Base-by-base conservation (phyloP, 2,888 invertebrate genomes). In the Junonia oenone region DNA sequence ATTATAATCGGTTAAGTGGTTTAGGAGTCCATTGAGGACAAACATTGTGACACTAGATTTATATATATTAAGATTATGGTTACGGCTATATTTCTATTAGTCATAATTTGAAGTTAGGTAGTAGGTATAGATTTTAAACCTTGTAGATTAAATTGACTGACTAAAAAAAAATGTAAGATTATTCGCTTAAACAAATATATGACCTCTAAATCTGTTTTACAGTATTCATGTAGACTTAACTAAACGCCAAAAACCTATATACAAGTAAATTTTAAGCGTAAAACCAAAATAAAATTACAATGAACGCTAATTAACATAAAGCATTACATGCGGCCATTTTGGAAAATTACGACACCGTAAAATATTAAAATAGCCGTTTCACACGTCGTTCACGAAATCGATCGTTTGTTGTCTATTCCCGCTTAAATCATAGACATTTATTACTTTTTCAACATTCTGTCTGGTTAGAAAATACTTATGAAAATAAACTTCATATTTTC, bases 311-410 rank as follows among this genome's bases (percentile, higher is more conserved):
- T 85, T 85, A 83, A 77, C 76, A 69, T 67, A 66, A 62, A 67
- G 63, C 65, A 69, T 64, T 67, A 66, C 67, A 65, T 59, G 68
- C 75, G 71, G 76, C 78, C 81, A 82, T 84, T 66, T 83, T 76
- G 67, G 63, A 67, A 67, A 73, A 76, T 75, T 81, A 86, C 76
- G 75, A 71, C 74, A 72, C 66, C 66, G 67, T 87, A 86, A 83
- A 80, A 81, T 71, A 71, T 76, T 68, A 64, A 70, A 83, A 87
- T 83, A 77, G 75, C 83, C 80, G 82, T 82, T 84, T 85, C 81
- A 83, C 71, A 83, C 68, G 83, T 87, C 83, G 73, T 75, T 78
- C 72, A 69, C 76, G 74, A 78, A 81, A 50, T 40, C 49, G 50
- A 53, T 13, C 13, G 13, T 8, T 26, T 22, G 22, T 26, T 26